Percentiles rank a stretch among this genome's conserved stretches.
Conservation (phyloP, 2,113 vertebrate genomes). For the Craseonycteris thonglongyai region DNA sequence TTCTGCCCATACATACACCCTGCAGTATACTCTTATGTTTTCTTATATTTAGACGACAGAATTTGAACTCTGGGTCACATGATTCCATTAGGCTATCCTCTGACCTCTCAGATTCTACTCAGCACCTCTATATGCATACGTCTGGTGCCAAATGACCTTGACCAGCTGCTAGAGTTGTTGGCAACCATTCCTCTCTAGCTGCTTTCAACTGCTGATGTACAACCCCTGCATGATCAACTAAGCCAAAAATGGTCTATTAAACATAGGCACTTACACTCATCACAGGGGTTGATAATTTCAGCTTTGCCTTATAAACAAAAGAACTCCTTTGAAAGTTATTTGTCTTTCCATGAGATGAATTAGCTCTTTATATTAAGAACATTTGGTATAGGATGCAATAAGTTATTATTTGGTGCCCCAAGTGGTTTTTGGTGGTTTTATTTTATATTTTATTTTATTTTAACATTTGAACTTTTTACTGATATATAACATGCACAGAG, state of each 20-base stretch:
- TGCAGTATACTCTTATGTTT: not conserved
- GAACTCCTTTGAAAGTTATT: not conserved
- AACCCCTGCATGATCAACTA: not conserved
- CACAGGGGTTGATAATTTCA: not conserved
- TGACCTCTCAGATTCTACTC: not conserved
- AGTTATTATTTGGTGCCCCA: not conserved
- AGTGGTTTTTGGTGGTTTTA: constrained; percentile 1
- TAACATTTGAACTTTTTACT: not conserved
- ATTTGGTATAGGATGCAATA: not conserved
- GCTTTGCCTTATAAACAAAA: not conserved
- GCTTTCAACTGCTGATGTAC: not conserved
- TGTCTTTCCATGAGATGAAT: not conserved
- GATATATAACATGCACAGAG: not conserved
- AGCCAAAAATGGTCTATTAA: not conserved
- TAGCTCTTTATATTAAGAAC: not conserved
- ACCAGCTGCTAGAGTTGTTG: not conserved
- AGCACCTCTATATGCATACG: not conserved
- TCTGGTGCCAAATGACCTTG: not conserved
- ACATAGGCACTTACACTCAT: not conserved
- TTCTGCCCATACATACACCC: not conserved
- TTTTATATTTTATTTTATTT: not conserved
- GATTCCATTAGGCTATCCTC: not conserved
- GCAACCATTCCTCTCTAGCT: not conserved
- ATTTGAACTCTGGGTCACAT: not conserved
- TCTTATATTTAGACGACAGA: not conserved